Evolutionary conservation across 2,888 invertebrate species (phyloP), one percentile per base, ranked within the genome.

Genomic region (Drosophila multiciliata): DNA sequence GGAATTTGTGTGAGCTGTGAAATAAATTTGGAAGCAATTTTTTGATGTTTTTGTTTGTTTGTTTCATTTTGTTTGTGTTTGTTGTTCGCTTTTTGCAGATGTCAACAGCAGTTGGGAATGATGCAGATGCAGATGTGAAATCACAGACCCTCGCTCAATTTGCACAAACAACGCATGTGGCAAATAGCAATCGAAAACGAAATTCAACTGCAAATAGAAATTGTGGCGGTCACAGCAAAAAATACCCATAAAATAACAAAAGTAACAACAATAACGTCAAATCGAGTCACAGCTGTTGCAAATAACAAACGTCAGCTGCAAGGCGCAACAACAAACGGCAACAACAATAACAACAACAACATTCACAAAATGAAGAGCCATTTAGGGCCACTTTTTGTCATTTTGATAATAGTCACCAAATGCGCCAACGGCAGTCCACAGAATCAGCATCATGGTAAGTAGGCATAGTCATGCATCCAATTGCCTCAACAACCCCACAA

Each of bases 401-500:
- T 92, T 79, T 80, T 92, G 69, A 87, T 91, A 83, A 85, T 92
- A 83, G 87, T 84, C 61, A 84, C 87, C 68, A 88, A 90, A 87
- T 92, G 90, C 81, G 85, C 86, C 81, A 87, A 81, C 67, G 85
- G 90, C 73, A 78, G 82, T 55, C 87, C 92, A 81, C 92, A 92
- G 78, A 91, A 82, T 77, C 82, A 91, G 71, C 91, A 92, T 82
- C 91, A 92, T 80, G 92, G 92, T 92, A 89, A 91, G 84, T 84
- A 76, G 60, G 61, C 55, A 48, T 11, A 55, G 38, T 40, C 58
- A 38, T 35, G 35, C 72, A 65, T 58, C 20, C 38, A 77, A 77
- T 72, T 64, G 66, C 53, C 53, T 73, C 6, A 29, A 29, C 23
- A 23, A 23, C 23, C 23, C 23, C 23, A 23, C 29, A 6, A 29